Percentiles rank a stretch among this genome's conserved stretches.
Evolutionary conservation across 2,113 vertebrate genomes (phyloP).

Genomic region (Pontoporia blainvillei): DNA sequence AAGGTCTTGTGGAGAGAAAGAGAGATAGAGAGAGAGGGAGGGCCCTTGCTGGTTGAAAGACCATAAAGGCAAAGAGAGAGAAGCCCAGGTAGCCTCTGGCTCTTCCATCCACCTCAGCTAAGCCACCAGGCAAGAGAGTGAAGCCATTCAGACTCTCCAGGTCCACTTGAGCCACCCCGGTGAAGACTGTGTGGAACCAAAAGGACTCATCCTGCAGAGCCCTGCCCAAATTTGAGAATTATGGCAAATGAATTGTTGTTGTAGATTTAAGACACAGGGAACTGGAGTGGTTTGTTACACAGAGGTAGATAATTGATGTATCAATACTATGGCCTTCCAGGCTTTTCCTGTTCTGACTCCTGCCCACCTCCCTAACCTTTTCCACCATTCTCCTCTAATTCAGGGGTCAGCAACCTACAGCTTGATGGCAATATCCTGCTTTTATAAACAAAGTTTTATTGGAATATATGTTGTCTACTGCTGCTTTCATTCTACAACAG

Average conservation of each 20-base stretch:
- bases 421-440: not conserved
- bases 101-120: not conserved
- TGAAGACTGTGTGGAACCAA: not conserved
- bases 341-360: not conserved
- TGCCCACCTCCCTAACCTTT: not conserved
- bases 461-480: not conserved
- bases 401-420: not conserved
- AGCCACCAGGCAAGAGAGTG: not conserved
- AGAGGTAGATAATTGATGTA: not conserved
- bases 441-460: not conserved
- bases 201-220: not conserved
- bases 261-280: not conserved
- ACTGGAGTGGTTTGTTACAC: not conserved
- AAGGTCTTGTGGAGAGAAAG: not conserved
- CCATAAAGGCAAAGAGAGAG: not conserved
- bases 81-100: accelerated
- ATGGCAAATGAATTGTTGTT: not conserved
- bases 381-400: not conserved
- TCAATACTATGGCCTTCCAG: not conserved
- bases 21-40: not conserved
- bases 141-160: not conserved
- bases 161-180: not conserved
- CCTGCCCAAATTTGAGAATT: not conserved
- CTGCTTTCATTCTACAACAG: not conserved
- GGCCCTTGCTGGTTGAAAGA: not conserved